Conservation (phyloP, 1,140 invertebrate species). For the Panagrolaimus sp. region DNA sequence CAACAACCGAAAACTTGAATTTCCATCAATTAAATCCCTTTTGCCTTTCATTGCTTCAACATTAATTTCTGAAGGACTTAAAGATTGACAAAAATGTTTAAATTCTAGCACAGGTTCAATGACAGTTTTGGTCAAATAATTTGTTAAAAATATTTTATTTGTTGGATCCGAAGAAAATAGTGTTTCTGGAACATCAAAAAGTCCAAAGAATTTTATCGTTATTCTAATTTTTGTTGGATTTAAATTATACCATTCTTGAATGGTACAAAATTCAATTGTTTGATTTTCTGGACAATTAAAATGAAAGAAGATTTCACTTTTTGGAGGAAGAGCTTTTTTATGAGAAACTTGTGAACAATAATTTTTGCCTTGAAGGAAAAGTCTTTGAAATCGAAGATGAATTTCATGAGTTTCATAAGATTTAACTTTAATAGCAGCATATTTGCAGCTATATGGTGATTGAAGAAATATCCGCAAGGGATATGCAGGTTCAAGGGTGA, state of each 20-base stretch:
- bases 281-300: slow-evolving; percentile 19
- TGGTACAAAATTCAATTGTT: slow-evolving; percentile 35
- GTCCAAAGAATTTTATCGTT: slow-evolving; percentile 35
- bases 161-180: neutral
- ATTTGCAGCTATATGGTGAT: slow-evolving; percentile 71
- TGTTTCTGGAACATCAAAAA: neutral
- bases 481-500: slow-evolving; percentile 74
- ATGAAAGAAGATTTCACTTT: neutral
- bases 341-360: neutral
- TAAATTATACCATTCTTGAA: slow-evolving; percentile 29
- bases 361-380: neutral
- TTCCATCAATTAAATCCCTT: slow-evolving; percentile 37
- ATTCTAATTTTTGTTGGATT: slow-evolving; percentile 23
- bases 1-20: slow-evolving; percentile 36
- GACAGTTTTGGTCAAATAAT: slow-evolving; percentile 1
- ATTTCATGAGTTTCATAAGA: neutral
- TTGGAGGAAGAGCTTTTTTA: slow-evolving; percentile 30
- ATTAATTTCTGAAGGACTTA: slow-evolving; percentile 36
- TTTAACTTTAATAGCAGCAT: neutral
- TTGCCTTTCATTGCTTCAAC: slow-evolving; percentile 27
- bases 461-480: slow-evolving; percentile 78
- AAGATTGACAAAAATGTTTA: slow-evolving; percentile 18
- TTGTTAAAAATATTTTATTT: neutral
- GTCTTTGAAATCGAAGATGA: no score
- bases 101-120: slow-evolving; percentile 30